Evolutionary conservation across 2,888 invertebrate genomes (phyloP), one percentile per base, ranked within the genome.

Genomic region (Trachelus stipa): DNA sequence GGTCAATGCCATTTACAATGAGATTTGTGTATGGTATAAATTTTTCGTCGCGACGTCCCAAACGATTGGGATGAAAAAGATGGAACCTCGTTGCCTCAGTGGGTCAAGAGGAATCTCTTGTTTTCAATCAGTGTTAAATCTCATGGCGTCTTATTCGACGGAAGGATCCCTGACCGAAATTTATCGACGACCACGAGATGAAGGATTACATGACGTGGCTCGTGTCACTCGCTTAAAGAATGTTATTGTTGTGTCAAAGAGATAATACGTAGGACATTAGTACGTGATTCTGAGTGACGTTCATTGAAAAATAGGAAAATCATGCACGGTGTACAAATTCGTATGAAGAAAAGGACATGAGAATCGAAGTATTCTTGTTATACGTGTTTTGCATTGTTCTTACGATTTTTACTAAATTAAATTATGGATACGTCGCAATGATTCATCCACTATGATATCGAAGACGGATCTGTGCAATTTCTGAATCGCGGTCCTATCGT

Each of bases 141-240:
- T 56, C 40, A 23, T 23, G 40, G 40, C 40, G 40, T 56, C 40
- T 56, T 23, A 23, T 56, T 56, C 40, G 40, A 56, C 40, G 76
- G 30, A 37, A 73, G 79, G 73, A 81, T 77, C 80, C 80, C 80
- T 81, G 80, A 81, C 80, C 80, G 80, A 79, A 81, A 81, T 81
- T 76, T 74, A 81, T 77, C 76, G 35, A 33, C 15, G 71, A 71
- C 71, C 31, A 71, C 71, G 71, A 71, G 71, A 56, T 56, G 40
- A 56, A 56, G 40, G 40, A 56, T 56, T 56, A 56, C 40, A 56
- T 56, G 40, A 56, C 40, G 40, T 56, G 40, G 40, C 40, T 56
- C 6, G 23, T 56, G 40, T 56, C 40, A 9, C 23, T 23, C 40
- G 40, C 15, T 9, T 9, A 6, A 56, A 23, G 40, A 23, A 56